A percentile compares a stretch with the other conserved stretches of the same genome.
phyloP scores from a whole-genome alignment of 1,140 invertebrate genomes.

The Diabrotica undecimpunctata region DNA sequence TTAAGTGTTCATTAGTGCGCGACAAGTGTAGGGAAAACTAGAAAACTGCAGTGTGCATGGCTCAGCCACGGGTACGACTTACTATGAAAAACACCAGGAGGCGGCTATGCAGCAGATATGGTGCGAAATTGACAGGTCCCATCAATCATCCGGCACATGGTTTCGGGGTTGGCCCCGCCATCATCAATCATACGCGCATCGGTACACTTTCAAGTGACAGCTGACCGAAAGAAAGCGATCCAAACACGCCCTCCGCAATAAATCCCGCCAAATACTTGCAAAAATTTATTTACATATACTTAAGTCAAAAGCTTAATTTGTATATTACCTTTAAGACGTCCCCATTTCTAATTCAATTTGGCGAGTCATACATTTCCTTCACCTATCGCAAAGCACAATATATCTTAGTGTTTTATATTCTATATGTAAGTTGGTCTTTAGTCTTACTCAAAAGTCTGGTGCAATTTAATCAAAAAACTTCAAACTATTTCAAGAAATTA shows the following conservation, averaged over 20 bases:
- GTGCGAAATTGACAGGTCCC: constrained; percentile 6
- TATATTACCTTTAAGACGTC: too few relatives aligned
- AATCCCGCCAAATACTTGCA: neutral
- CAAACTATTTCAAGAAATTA: too few relatives aligned
- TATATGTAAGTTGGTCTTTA: too few relatives aligned
- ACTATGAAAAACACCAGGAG: constrained; percentile 27
- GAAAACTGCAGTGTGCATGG: constrained; percentile 54
- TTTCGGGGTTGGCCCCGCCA: constrained; percentile 16
- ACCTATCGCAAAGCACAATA: too few relatives aligned
- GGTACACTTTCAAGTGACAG: constrained; percentile 12
- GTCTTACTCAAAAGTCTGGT: too few relatives aligned
- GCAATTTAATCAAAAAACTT: too few relatives aligned
- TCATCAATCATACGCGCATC: constrained; percentile 26
- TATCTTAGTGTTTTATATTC: too few relatives aligned
- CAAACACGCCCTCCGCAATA: neutral
- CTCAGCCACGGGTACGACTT: constrained; percentile 60
- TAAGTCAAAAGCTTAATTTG: too few relatives aligned
- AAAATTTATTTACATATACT: neutral
- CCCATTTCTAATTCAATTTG: too few relatives aligned
- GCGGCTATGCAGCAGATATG: constrained; percentile 5
- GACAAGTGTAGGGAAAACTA: constrained; percentile 40
- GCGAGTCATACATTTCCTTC: too few relatives aligned
- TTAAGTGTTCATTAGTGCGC: constrained; percentile 40
- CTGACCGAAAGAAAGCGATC: neutral
- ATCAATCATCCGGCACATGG: constrained; percentile 30